Evolutionary conservation across 2,113 vertebrate genomes (phyloP).

Genomic region (Sphyrna mokarran): DNA sequence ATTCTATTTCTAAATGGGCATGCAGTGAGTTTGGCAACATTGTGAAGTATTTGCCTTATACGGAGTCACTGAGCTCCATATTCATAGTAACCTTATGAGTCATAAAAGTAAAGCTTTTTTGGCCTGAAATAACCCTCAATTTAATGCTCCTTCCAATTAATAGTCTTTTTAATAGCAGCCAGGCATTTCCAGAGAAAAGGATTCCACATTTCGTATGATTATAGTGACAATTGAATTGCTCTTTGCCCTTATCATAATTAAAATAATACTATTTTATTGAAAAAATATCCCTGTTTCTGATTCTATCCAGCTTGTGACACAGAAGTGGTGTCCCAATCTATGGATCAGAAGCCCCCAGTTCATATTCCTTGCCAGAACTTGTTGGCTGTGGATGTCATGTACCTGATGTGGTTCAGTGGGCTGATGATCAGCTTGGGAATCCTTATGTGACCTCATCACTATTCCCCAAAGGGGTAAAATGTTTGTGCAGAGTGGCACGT

Average conservation of each 20-base stretch:
- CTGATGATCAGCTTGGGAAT: too few relatives aligned
- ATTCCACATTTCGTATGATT: not conserved
- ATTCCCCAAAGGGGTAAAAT: too few relatives aligned
- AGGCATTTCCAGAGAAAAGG: not conserved
- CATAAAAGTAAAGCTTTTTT: constrained; percentile 19
- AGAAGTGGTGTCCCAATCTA: too few relatives aligned
- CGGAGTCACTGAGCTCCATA: constrained; percentile 10
- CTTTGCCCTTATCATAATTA: not conserved
- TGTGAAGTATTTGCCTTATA: constrained; percentile 22
- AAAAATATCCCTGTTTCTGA: not conserved
- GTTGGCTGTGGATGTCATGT: too few relatives aligned
- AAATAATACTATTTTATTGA: not conserved
- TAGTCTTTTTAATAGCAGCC: not conserved
- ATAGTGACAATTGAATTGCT: not conserved
- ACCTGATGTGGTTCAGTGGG: too few relatives aligned
- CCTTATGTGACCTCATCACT: too few relatives aligned
- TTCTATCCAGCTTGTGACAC: not conserved
- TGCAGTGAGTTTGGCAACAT: constrained; percentile 9
- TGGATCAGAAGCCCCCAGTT: too few relatives aligned
- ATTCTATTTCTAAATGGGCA: constrained; percentile 31
- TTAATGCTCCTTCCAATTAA: not conserved
- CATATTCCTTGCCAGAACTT: too few relatives aligned
- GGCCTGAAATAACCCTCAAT: not conserved
- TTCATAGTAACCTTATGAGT: constrained; percentile 18
- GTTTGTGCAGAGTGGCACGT: too few relatives aligned